Base-by-base conservation (phyloP, 2,113 vertebrate genomes). In the Pogonocichla stellata region DNA sequence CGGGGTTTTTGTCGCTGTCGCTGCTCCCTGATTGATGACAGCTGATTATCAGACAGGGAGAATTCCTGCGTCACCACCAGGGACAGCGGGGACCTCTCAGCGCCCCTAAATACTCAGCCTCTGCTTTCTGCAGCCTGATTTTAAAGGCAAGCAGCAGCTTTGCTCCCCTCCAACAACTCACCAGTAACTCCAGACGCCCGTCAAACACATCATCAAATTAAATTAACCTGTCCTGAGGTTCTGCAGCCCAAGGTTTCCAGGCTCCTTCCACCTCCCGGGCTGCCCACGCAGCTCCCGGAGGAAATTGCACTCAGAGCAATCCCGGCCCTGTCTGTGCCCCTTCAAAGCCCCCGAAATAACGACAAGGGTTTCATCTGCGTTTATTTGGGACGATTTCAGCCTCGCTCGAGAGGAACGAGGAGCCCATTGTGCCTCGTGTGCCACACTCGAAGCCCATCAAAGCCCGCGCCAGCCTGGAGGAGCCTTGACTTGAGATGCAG, bases 211-310 rank as follows among this genome's bases (percentile, higher is more conserved):
- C 40, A 88, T 18, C 53, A 71, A 85, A 85, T 90, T 87, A 47
- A 85, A 77, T 93, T 50, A 65, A 48, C 12, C 0, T 66, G 31
- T 73, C 86, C 56, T 31, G 80, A 79, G 48, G 71, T 36, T 36
- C 45, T 60, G 92, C 47, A 95, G 45, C 19, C 66, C 65, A 62
- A 77, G 51, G 40, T 66, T 92, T 92, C 74, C 15, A 42, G 86
- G 15, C 40, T 80, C 10, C n/a, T n/a, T 62, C 28, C 38, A 6
- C 58, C 42, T 62, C 62, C 65, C 8, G 45, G 31, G 38, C 4
- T 20, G n/a, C 74, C 78, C 25, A 14, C 43, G 0, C 6, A 5
- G 60, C 45, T 69, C 87, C 75, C 42, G 2, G 36, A 38, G 34
- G 38, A 13, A 67, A 29, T 2, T 17, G 70, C 19, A 40, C 45